Evolutionary conservation across 2,888 invertebrate species (phyloP), one percentile per base, ranked within the genome.

Genomic region (Adela reaumurella): DNA sequence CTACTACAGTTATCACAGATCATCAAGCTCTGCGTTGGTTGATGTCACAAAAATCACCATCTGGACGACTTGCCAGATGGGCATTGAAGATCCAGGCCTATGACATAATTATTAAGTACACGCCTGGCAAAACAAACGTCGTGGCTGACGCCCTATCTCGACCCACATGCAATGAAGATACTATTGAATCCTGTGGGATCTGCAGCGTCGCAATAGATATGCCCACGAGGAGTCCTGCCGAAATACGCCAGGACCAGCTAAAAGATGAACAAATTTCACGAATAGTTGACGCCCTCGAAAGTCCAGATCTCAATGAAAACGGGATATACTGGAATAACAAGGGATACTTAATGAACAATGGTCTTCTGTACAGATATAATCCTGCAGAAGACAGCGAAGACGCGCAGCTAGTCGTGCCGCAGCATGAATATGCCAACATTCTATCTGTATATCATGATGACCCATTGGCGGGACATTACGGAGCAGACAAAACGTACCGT

Each of bases 21-120:
- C 71, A 70, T 52, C 62, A 63, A 52, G 67, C 71, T 0, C 56
- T 77, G 28, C 66, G 68, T 60, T 81, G 68, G 64, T 51, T 76
- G 3, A 53, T 65, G 52, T 54, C 56, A 0, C 28, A 70, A 4
- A 68, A 70, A 51, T 59, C 69, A 6, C 65, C 66, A 0, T 58
- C 61, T n/a, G 69, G 70, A 11, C 51, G 74, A 28, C 52, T 81
- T 0, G 65, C 64, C 0, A 52, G 74, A 41, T 80, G 74, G 78
- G 65, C 67, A 1, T 44, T 77, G 8, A 51, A 56, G 11, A 50
- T 79, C 1, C 66, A 70, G 52, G 52, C 58, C 2, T 72, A 60
- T 51, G 59, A 70, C 28, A 51, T 72, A 3, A 53, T 58, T 0
- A 59, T 72, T 3, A 53, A 58, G 8, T 70, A 74, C 49, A 57